These are phyloP conservation scores for Engraulis encrasicolus DNA, from an alignment of 2,113 vertebrate species.

Conservation along the genomic window DNA sequence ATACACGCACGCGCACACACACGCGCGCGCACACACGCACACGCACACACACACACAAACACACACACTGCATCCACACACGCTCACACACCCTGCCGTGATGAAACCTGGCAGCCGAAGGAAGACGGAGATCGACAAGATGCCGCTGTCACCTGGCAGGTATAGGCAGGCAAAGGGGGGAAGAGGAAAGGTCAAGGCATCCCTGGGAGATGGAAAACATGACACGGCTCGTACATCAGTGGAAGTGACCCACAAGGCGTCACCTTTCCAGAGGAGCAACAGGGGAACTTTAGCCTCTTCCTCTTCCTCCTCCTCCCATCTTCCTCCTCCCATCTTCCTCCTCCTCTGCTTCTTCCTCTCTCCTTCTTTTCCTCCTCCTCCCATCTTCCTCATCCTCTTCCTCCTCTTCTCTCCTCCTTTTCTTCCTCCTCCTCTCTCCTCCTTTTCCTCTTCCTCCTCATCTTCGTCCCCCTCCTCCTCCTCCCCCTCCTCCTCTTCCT, in stretches of 20 bases:
- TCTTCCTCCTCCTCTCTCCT: neutral
- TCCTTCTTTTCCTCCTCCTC: no score
- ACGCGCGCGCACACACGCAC: no score
- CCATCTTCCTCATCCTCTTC: neutral
- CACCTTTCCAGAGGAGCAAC: slow-evolving; percentile 8
- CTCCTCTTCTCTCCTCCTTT: no score
- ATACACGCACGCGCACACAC: no score
- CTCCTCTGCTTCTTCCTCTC: neutral
- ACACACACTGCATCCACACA: no score
- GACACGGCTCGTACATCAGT: neutral
- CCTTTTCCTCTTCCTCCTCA: neutral
- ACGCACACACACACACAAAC: neutral
- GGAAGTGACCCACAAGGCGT: neutral
- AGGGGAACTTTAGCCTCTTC: neutral
- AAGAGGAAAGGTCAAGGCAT: neutral
- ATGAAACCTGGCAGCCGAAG: neutral
- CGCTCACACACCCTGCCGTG: neutral
- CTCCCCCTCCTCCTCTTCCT: neutral
- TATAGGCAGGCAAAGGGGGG: neutral
- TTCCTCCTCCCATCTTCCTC: neutral
- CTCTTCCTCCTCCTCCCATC: neutral
- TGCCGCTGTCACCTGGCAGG: neutral
- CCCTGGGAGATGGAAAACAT: neutral
- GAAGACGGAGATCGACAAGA: neutral
- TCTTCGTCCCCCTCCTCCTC: no score